Conservation (phyloP, 2,113 vertebrate species). For the Hystrix cristata region DNA sequence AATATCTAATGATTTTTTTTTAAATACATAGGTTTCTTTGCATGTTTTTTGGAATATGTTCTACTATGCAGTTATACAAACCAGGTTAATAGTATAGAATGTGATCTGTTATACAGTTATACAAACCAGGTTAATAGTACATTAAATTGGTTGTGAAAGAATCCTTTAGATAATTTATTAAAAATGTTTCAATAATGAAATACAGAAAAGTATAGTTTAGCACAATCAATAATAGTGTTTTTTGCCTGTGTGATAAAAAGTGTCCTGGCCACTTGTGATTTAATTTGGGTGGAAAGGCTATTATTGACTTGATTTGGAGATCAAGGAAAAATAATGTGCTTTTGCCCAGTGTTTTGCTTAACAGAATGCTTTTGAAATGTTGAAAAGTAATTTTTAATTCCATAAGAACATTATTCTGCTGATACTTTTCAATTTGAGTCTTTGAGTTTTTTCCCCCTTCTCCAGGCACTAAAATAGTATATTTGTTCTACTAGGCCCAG, state of each 20-base stretch:
- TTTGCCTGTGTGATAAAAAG: background rate
- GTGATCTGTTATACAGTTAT: background rate
- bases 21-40: conserved; percentile 7
- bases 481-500: conserved; percentile 1
- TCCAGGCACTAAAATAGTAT: background rate
- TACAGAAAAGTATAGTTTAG: conserved; percentile 10
- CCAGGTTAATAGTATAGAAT: background rate
- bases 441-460: background rate
- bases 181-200: background rate
- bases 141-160: conserved; percentile 20
- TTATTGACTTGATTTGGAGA: background rate
- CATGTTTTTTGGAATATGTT: conserved; percentile 66
- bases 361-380: conserved; percentile 26
- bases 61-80: background rate
- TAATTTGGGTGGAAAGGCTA: conserved; percentile 2
- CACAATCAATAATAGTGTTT: background rate
- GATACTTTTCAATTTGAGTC: background rate
- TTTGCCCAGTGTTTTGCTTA: background rate
- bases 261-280: background rate
- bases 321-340: background rate
- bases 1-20: conserved; percentile 54
- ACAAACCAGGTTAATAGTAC: conserved; percentile 8
- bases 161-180: background rate
- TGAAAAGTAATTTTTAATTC: conserved; percentile 37
- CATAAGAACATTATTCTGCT: background rate